Percentiles rank a stretch among this genome's conserved stretches.
These are phyloP conservation scores for Manis pentadactyla DNA, from an alignment of 2,797 vertebrate species.

Conservation along the genomic window DNA sequence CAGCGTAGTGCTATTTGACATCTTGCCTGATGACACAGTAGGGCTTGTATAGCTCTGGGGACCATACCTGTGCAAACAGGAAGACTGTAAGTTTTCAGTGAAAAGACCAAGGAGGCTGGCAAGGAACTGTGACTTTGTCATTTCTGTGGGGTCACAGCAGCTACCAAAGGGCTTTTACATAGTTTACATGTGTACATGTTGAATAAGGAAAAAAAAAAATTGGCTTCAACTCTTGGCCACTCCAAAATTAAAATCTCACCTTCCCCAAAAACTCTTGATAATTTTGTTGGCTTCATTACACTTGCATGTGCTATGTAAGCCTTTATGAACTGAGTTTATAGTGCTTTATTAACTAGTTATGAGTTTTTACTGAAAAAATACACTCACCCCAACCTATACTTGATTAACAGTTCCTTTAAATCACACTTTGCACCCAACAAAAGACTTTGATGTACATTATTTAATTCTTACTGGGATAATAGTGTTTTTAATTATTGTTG, in stretches of 20 bases:
- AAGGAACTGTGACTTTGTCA: not conserved
- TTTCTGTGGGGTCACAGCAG: not conserved
- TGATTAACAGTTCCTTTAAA: slow-evolving; percentile 13
- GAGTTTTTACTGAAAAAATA: not conserved
- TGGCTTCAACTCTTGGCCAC: not conserved
- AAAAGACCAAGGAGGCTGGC: not conserved
- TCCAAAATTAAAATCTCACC: not conserved
- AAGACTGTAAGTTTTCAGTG: not conserved
- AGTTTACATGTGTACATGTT: not conserved
- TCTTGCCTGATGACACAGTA: not conserved
- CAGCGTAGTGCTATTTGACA: not conserved
- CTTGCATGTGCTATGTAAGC: not conserved
- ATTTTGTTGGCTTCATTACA: not conserved
- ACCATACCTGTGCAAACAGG: not conserved
- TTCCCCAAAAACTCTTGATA: not conserved
- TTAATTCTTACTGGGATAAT: not conserved
- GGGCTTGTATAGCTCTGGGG: not conserved
- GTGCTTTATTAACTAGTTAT: not conserved
- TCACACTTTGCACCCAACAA: not conserved
- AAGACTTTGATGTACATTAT: not conserved
- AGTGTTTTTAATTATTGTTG: not conserved
- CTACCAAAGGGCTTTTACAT: not conserved
- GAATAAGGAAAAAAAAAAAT: not conserved
- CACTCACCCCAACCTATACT: not conserved
- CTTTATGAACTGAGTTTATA: not conserved